Evolutionary conservation across 2,113 vertebrate genomes (phyloP), one percentile per base, ranked within the genome.

Genomic region (Bettongia penicillata): DNA sequence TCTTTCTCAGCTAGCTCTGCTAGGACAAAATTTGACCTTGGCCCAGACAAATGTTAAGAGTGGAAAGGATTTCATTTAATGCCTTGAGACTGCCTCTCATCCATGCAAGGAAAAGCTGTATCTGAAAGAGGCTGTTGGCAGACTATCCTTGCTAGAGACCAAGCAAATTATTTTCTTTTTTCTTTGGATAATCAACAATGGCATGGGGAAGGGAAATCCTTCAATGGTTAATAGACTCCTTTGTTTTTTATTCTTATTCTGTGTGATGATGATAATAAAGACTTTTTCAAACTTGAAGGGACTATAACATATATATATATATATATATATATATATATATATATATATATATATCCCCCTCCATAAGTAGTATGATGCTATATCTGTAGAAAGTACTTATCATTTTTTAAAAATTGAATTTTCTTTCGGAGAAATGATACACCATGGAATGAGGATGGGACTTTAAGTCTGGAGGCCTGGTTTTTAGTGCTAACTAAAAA

Each of bases 91-190:
- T 52, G 28, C 37, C 31, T 93, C 25, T 61, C 31, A 53, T 92
- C 53, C 10, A n/a, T 47, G 53, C 4, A 52, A 53, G 51, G n/a
- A 94, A 94, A 84, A 91, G 12, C 48, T 61, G 1, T 31, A 0
- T 52, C 24, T 91, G 28, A 53, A 77, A 28, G 31, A 94, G 48
- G 51, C 89, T 90, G 84, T 89, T 94, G 91, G 48, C 84, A 92
- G 49, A 93, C 28, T 53, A 0, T 91, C 92, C 91, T 94, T 50
- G 37, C 49, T 0, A 3, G 16, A 19, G 37, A 61, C 48, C 9
- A 93, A 91, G 55, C 91, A 84, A 95, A 89, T 94, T 47, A 93
- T 95, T 96, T 51, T 61, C 43, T 53, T 52, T 51, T 43, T 90
- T 50, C 51, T 95, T 92, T 96, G 92, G 94, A 23, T 31, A 94